Percentiles rank a stretch among this genome's conserved stretches.
These are phyloP conservation scores for Cossypha dichroa DNA, from an alignment of 2,797 vertebrate genomes.

Conservation along the genomic window DNA sequence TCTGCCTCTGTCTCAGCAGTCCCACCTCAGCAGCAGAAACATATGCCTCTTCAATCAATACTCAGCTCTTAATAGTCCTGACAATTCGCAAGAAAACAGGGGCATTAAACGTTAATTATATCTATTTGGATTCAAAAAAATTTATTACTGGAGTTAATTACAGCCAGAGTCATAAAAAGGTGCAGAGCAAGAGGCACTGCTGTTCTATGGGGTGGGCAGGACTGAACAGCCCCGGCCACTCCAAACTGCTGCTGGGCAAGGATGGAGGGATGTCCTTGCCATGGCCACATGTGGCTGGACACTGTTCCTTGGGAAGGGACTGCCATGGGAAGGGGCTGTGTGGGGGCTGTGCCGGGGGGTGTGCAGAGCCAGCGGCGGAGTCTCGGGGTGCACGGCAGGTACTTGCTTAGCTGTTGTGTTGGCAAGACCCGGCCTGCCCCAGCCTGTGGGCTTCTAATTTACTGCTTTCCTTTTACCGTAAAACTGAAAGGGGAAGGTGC, in stretches of 20 bases:
- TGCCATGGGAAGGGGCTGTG: neutral
- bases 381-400: neutral
- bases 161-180: slow-evolving; percentile 75
- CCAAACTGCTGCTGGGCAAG: accelerated
- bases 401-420: neutral
- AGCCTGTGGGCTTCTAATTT: slow-evolving; percentile 72
- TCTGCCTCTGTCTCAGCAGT: neutral
- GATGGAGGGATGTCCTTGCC: neutral
- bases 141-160: slow-evolving; percentile 78
- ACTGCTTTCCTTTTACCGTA: slow-evolving; percentile 76
- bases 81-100: slow-evolving; percentile 73
- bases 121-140: slow-evolving; percentile 76
- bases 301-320: neutral
- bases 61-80: slow-evolving; percentile 70
- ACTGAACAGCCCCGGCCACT: neutral
- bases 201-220: neutral
- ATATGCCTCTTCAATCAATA: slow-evolving; percentile 72
- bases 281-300: accelerated
- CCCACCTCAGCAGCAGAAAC: slow-evolving; percentile 17
- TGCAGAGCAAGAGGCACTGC: slow-evolving; percentile 63
- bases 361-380: accelerated
- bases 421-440: slow-evolving; percentile 35
- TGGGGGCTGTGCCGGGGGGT: accelerated
- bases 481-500: slow-evolving; percentile 74
- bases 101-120: slow-evolving; percentile 79